Evolutionary conservation across 2,888 invertebrate species (phyloP), one percentile per base, ranked within the genome.

Genomic region (Resseliella maxima): DNA sequence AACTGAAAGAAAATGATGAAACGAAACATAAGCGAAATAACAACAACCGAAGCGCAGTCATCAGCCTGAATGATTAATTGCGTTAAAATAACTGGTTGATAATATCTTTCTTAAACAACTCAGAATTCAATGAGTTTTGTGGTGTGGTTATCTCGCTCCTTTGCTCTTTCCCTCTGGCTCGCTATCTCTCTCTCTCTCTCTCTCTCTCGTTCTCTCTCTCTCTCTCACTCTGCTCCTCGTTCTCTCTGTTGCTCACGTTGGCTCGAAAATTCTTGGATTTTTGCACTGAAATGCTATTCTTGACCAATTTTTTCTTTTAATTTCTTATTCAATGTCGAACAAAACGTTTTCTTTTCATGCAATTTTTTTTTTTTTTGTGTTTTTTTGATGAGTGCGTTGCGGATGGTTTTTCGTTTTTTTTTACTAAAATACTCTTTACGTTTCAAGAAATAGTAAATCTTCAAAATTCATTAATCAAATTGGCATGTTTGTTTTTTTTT

Each of bases 301-400:
- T 83, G 3, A 35, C 31, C 72, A 31, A 35, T 83, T 38, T 36
- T 6, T 81, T 81, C n/a, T 18, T 83, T 83, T n/a, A 83, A 83
- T 83, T 83, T 83, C 83, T 83, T 83, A 83, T 83, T 83, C 83
- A 83, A 83, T 83, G 83, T 83, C 38, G 83, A 83, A 83, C 83
- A 83, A 83, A 83, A 83, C 83, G 83, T 83, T 83, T 83, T 83
- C 10, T 38, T 83, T 83, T 83, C 83, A 83, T 83, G 83, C 83
- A 83, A 83, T 83, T 8, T 41, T 41, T 41, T 41, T 41, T 5
- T 41, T 41, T 12, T 50, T 83, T 83, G 72, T 41, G 5, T 5
- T 41, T 41, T 12, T 50, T 83, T 83, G 72, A 72, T 72, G 72
- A 72, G 72, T 72, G 72, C 31, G 72, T 72, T 59, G 5, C 59